Percentiles rank a stretch among this genome's conserved stretches.
These are phyloP conservation scores for Sepioteuthis lessoniana DNA, from an alignment of 2,888 invertebrate genomes.

Conservation along the genomic window DNA sequence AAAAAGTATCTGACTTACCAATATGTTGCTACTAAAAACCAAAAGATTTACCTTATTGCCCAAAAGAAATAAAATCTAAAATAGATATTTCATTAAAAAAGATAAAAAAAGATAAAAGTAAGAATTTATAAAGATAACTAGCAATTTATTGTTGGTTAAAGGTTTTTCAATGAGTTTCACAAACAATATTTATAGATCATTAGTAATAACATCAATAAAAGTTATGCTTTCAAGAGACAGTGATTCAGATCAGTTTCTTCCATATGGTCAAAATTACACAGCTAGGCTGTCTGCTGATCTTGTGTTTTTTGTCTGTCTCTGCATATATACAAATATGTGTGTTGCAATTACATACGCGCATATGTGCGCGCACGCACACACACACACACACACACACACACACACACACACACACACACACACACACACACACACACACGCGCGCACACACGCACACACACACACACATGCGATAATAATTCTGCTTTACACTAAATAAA, in stretches of 20 bases:
- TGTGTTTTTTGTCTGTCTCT: not conserved
- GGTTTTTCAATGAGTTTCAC: not conserved
- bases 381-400: no score
- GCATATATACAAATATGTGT: not conserved
- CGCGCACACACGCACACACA: no score
- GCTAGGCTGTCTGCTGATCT: not conserved
- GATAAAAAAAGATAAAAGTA: not conserved
- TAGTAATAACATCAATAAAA: not conserved
- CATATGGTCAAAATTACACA: not conserved
- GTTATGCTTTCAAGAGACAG: not conserved
- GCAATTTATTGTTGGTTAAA: not conserved
- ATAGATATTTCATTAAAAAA: not conserved
- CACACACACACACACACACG: no score
- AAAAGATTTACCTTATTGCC: not conserved
- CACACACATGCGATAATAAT: not conserved
- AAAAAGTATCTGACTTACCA: not conserved
- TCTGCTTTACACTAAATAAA: not conserved
- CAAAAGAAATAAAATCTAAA: not conserved
- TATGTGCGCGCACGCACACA: no score
- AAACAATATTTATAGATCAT: not conserved
- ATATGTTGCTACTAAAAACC: not conserved
- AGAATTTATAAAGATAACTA: not conserved
- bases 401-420: no score
- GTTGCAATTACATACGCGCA: not conserved
- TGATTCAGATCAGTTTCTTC: not conserved